A percentile compares a stretch with the other conserved stretches of the same genome.
Evolutionary conservation across 2,888 invertebrate genomes (phyloP).

Genomic region (Sesia bembeciformis): DNA sequence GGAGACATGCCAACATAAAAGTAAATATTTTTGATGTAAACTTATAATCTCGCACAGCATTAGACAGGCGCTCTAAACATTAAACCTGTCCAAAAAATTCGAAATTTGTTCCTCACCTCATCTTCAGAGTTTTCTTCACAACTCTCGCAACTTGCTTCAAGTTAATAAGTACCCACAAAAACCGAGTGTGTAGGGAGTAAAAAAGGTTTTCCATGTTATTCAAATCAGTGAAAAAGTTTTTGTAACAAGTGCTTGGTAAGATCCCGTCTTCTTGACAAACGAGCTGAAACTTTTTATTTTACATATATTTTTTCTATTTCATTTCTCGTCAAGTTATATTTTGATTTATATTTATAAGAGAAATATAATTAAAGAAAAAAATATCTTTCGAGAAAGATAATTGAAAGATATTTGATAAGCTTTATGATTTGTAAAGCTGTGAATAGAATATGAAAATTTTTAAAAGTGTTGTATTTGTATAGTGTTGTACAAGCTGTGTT

Average conservation of each 20-base stretch:
- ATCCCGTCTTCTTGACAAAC: neutral
- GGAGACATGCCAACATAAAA: neutral
- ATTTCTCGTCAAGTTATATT: neutral
- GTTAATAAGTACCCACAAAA: neutral
- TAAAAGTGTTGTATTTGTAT: too few species aligned
- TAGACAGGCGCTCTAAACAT: neutral
- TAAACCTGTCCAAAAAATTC: neutral
- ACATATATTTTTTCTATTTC: neutral
- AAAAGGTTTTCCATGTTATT: slow-evolving; percentile 65
- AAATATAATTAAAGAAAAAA: too few species aligned
- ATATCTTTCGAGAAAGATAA: too few species aligned
- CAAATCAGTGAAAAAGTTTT: slow-evolving; percentile 55
- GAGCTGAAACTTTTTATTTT: neutral
- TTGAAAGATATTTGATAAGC: too few species aligned
- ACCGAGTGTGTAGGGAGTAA: neutral
- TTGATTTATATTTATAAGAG: too few species aligned
- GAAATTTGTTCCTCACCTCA: neutral
- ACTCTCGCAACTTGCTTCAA: neutral
- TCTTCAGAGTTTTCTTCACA: neutral
- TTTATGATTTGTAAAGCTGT: too few species aligned
- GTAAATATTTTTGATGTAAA: too few species aligned
- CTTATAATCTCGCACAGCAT: too few species aligned
- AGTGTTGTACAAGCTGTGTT: too few species aligned
- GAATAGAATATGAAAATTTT: too few species aligned
- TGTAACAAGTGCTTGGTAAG: neutral